Evolutionary conservation across 2,797 vertebrate species (phyloP).

Genomic region (Enteromius viviparus): DNA sequence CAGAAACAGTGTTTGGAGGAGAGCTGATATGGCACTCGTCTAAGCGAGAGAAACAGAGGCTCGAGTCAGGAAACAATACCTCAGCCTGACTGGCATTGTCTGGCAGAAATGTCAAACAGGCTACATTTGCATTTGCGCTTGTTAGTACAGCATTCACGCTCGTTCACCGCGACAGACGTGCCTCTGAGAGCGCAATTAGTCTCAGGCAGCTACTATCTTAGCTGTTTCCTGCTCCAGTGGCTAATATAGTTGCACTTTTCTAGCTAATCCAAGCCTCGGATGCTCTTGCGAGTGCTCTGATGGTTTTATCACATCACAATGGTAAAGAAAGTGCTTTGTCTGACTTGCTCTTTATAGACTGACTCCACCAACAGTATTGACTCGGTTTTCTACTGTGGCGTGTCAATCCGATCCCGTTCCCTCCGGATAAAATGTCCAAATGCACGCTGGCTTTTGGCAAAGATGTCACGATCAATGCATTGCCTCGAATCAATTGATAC

Average conservation of each 20-base stretch:
- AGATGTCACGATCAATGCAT: constrained; percentile 73
- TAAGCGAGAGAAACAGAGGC: constrained; percentile 53
- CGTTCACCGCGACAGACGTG: constrained; percentile 31
- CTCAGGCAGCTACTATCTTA: constrained; percentile 49
- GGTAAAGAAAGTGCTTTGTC: constrained; percentile 45
- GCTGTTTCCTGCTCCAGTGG: constrained; percentile 10
- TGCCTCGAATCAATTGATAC: constrained; percentile 73
- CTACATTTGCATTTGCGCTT: constrained; percentile 60
- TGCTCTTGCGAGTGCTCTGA: background rate
- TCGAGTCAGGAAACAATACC: constrained; percentile 58
- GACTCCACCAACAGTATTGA: constrained; percentile 28
- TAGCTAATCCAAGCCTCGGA: constrained; percentile 28
- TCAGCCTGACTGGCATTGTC: constrained; percentile 58
- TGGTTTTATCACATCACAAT: constrained; percentile 29
- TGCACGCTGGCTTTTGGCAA: constrained; percentile 77
- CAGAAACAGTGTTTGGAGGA: constrained; percentile 56
- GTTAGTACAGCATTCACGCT: constrained; percentile 56
- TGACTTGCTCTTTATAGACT: constrained; percentile 36
- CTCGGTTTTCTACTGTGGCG: constrained; percentile 31
- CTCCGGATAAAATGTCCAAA: constrained; percentile 74
- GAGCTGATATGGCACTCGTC: constrained; percentile 57
- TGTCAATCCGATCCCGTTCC: constrained; percentile 72
- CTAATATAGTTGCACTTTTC: constrained; percentile 41
- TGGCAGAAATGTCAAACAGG: constrained; percentile 62
- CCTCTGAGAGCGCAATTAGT: constrained; percentile 52